Conservation (phyloP, 2,113 vertebrate genomes). For the Gobiocypris rarus region DNA sequence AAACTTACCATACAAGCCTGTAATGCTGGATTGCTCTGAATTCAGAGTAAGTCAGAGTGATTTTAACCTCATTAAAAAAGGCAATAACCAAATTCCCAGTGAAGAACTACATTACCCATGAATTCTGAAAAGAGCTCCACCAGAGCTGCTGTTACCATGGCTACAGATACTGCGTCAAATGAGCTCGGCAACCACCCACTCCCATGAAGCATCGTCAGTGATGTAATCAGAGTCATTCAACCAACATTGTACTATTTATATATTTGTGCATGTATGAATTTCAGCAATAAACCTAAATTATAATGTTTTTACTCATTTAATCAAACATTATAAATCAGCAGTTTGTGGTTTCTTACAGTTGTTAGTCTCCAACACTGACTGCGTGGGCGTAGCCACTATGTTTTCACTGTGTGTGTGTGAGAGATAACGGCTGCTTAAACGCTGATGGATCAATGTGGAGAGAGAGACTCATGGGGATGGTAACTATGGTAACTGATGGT, state of each 20-base stretch:
- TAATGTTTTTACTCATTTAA: too few relatives aligned
- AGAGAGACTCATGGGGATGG: not conserved
- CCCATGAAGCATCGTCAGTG: not conserved
- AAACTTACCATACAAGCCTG: not conserved
- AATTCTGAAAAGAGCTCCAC: not conserved
- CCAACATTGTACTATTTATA: not conserved
- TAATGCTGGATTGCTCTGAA: not conserved
- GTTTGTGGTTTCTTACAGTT: not conserved
- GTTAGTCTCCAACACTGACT: not conserved
- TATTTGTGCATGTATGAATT: not conserved
- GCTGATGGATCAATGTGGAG: constrained; percentile 1
- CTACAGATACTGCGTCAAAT: not conserved
- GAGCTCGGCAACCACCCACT: not conserved
- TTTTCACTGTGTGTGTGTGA: not conserved
- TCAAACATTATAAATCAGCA: not conserved
- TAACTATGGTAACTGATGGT: constrained; percentile 16
- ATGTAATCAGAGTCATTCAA: not conserved
- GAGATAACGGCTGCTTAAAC: not conserved
- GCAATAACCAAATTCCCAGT: not conserved
- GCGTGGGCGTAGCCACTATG: not conserved
- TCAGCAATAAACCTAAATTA: too few relatives aligned
- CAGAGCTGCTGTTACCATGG: not conserved
- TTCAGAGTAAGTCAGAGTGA: not conserved
- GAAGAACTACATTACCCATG: constrained; percentile 25
- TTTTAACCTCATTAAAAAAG: not conserved